Conservation (phyloP, 2,888 invertebrate genomes). For the Drosophila helvetica region DNA sequence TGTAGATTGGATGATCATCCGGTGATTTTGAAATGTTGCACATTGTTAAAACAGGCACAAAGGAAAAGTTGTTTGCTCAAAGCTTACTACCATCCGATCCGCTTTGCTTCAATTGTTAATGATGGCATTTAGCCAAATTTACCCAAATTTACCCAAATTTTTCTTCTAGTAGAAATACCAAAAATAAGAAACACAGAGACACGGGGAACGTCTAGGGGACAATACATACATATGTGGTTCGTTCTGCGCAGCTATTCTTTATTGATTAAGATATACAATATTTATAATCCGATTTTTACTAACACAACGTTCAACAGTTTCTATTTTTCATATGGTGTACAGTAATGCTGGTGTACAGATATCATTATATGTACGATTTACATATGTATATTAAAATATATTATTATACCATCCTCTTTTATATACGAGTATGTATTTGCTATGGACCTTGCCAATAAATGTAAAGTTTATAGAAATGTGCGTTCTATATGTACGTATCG, state of each 20-base stretch:
- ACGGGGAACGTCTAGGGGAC: not conserved
- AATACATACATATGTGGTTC: not conserved
- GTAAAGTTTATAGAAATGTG: no score
- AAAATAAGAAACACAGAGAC: not conserved
- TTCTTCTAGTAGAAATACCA: not conserved
- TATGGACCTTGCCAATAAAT: no score
- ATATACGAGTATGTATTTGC: conserved; percentile 2
- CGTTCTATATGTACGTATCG: no score
- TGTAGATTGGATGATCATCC: conserved; percentile 11
- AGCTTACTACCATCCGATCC: not conserved
- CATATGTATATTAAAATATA: conserved; percentile 8
- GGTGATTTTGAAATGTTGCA: conserved; percentile 19
- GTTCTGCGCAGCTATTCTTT: not conserved
- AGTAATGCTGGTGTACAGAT: conserved; percentile 9
- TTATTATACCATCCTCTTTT: not conserved
- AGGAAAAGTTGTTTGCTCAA: conserved; percentile 17
- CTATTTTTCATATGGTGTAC: no score
- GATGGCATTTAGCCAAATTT: not conserved
- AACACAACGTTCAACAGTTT: no score
- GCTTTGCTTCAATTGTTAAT: conserved; percentile 1
- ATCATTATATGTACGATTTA: not conserved
- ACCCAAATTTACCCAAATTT: not conserved
- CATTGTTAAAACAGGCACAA: conserved; percentile 20
- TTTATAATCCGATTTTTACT: conserved; percentile 56
- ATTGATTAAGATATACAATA: conserved; percentile 12